Evolutionary conservation across 1,140 invertebrate species (phyloP), one percentile per base, ranked within the genome.

Genomic region (Zelostemma sp.): DNA sequence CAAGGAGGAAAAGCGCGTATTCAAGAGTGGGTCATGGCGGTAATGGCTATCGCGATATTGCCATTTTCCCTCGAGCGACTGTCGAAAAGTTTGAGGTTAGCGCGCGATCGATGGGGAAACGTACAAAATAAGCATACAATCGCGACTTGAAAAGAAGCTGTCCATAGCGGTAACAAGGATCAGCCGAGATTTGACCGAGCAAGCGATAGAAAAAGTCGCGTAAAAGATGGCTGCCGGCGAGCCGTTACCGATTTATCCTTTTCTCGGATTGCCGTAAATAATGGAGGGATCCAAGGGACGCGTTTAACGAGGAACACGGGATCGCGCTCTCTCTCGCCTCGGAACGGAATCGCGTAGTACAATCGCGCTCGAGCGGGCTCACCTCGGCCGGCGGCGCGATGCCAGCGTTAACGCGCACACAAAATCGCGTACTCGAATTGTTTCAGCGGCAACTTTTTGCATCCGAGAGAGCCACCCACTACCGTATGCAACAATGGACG

Each of bases 221-320:
- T 85, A 83, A 84, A 88, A 88, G 86, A 88, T 88, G 87, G 87
- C 87, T 84, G 86, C 86, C 80, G 81, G 78, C 72, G 71, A 75
- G 72, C 76, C 82, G 83, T 87, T 81, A 80, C 83, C 84, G 84
- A 87, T 86, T 86, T 85, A 86, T 86, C 81, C 81, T 84, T 84
- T 85, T 87, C 80, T 84, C 83, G 84, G 81, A 86, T 82, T 79
- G 82, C 83, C 78, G 43, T 46, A 46, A 46, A 46, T 46, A 43
- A 43, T 43, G 41, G 14, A 15, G 11, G 35, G 14, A 11, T 12
- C 35, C 3, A 28, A 40, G 35, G 35, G 35, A 40, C 35, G 35
- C 35, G 35, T 40, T 40, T 40, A 3, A 40, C 5, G 35, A 12
- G 17, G 5, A 31, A 16, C 41, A 4, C 33, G 33, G 33, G 33